Evolutionary conservation across 2,113 vertebrate species (phyloP), one percentile per base, ranked within the genome.

Genomic region (Chlorodrepanis virens): DNA sequence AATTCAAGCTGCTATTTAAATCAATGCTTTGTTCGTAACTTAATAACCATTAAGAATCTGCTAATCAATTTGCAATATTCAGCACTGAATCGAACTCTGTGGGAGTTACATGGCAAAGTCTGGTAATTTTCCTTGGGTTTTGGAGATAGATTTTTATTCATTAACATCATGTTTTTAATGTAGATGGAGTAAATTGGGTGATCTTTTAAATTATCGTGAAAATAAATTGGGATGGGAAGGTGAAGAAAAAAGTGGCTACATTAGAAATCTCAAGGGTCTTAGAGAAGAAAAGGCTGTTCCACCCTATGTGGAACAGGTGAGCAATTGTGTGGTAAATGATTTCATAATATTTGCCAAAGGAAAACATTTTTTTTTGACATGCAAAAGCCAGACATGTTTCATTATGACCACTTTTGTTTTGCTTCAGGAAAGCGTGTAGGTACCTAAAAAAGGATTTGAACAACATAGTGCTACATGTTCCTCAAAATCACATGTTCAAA

Each of bases 1-100:
- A 90, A 90, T 68, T 88, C 68, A 91, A 94, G 76, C 69, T 76
- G 35, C 45, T 88, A 7, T 90, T 85, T 31, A 89, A 95, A 83
- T 82, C 83, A 89, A 3, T 49, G 29, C 37, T 45, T 88, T 94
- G 68, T 87, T 87, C 81, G 81, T 76, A 79, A 77, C 37, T 85
- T 74, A 93, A 93, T 14, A 83, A 49, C 54, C 72, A 81, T 75
- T 92, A 49, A 83, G 39, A 50, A 7, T 70, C 45, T 69, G 61
- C 39, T 91, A 84, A 91, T 93, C 86, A 82, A 84, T 77, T 93
- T 83, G 44, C 64, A 90, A 35, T 93, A 90, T 19, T 47, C 45
- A 70, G 11, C 28, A 23, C 52, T 75, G 75, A 87, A 72, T 79
- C 24, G 56, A 95, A 12, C 17, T 75, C 65, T 69, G 19, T 42